Conservation (phyloP, 2,888 invertebrate species). For the Drosophila quinaria region DNA sequence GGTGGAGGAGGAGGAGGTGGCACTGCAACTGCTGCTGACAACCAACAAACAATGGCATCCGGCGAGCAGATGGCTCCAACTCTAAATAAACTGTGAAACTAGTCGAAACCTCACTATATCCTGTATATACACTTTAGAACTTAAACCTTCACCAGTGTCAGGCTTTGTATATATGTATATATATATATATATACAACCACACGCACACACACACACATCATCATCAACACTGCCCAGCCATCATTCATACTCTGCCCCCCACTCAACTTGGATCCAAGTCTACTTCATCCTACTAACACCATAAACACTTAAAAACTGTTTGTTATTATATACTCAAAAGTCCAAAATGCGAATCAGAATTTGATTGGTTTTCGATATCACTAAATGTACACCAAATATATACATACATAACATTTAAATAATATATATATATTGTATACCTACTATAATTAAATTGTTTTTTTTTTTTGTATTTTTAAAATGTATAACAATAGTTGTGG, state of each 20-base stretch:
- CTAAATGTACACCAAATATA: slow-evolving; percentile 58
- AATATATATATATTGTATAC: slow-evolving; percentile 11
- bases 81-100: slow-evolving; percentile 56
- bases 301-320: slow-evolving; percentile 4
- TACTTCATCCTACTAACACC: neutral
- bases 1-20: slow-evolving; percentile 1
- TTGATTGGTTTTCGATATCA: slow-evolving; percentile 39
- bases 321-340: slow-evolving; percentile 28
- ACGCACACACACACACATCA: slow-evolving; percentile 6
- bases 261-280: slow-evolving; percentile 19
- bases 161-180: slow-evolving; percentile 35
- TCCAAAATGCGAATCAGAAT: slow-evolving; percentile 17
- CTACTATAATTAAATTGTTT: slow-evolving; percentile 17
- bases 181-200: slow-evolving; percentile 13
- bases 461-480: slow-evolving; percentile 15
- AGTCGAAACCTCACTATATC: slow-evolving; percentile 44
- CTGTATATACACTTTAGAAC: slow-evolving; percentile 16
- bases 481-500: slow-evolving; percentile 6
- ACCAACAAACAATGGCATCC: neutral
- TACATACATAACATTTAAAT: slow-evolving; percentile 32
- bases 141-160: slow-evolving; percentile 39
- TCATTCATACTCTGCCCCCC: neutral
- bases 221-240: slow-evolving; percentile 30
- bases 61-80: slow-evolving; percentile 31
- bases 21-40: neutral